phyloP scores from a whole-genome alignment of 2,113 vertebrate species.

The Silurus asotus region DNA sequence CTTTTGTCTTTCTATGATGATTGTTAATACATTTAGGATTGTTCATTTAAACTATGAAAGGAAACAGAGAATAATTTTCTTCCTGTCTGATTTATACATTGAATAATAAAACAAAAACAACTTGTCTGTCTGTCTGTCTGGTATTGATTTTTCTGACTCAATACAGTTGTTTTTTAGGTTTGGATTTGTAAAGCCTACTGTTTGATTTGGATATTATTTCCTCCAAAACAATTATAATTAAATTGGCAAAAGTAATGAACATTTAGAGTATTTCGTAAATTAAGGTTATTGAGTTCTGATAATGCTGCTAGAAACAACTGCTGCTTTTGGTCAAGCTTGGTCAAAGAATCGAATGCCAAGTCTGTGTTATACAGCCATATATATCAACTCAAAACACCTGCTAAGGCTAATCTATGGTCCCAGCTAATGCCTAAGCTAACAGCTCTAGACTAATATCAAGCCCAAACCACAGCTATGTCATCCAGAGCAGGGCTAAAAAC shows the following conservation, averaged over 20 bases:
- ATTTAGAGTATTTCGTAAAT: background rate
- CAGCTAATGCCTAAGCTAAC: background rate
- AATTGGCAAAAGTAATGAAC: background rate
- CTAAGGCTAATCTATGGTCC: background rate
- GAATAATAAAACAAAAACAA: background rate
- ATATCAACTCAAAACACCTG: too few species aligned
- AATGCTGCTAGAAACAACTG: background rate
- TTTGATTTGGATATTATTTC: background rate
- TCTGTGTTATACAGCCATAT: background rate
- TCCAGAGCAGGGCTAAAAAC: background rate
- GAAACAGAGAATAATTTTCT: background rate
- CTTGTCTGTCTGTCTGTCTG: background rate
- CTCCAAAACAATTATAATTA: background rate
- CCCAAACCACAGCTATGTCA: background rate
- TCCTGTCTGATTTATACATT: background rate
- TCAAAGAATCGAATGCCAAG: background rate
- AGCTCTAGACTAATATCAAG: background rate
- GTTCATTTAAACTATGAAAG: slow-evolving; percentile 15
- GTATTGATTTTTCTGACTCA: background rate
- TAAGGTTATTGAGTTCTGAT: background rate
- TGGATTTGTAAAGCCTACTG: background rate
- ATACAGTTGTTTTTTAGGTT: background rate
- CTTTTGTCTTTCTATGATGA: background rate
- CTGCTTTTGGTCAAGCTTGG: background rate
- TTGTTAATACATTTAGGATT: slow-evolving; percentile 38